phyloP scores from a whole-genome alignment of 1,140 invertebrate species.

The Pristionchus pacificus region DNA sequence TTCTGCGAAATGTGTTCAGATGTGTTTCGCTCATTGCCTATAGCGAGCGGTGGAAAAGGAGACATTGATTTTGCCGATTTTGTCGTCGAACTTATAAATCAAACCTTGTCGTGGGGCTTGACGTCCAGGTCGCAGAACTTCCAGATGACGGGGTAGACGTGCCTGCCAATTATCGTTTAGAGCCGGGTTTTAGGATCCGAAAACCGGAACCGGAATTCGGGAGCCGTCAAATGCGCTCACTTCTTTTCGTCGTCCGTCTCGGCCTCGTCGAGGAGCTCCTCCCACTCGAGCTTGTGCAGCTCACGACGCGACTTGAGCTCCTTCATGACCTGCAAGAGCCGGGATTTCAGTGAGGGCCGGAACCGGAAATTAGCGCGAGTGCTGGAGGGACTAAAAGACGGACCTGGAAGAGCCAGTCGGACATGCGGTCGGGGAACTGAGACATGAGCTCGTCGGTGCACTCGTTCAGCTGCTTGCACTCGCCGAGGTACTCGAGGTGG shows the following conservation, averaged over 20 bases:
- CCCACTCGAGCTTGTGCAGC: constrained; percentile 72
- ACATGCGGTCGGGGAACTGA: constrained; percentile 72
- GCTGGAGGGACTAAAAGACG: constrained; percentile 59
- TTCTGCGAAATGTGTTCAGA: too few relatives aligned
- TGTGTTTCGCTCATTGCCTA: too few relatives aligned
- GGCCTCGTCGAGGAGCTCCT: constrained; percentile 66
- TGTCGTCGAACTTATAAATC: too few relatives aligned
- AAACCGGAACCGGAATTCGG: too few relatives aligned
- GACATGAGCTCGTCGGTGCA: constrained; percentile 78
- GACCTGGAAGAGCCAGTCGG: constrained; percentile 92
- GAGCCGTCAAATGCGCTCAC: too few relatives aligned
- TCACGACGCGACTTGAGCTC: constrained; percentile 84
- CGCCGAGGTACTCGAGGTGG: constrained; percentile 82
- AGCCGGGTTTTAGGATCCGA: too few relatives aligned
- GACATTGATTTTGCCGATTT: too few relatives aligned
- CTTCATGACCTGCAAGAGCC: constrained; percentile 60
- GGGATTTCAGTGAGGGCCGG: background rate
- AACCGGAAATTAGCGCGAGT: constrained; percentile 14
- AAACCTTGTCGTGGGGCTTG: constrained; percentile 68
- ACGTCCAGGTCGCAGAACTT: constrained; percentile 92
- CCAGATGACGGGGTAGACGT: constrained; percentile 88
- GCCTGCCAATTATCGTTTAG: too few relatives aligned
- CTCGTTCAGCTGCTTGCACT: constrained; percentile 63
- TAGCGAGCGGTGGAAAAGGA: too few relatives aligned
- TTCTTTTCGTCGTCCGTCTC: constrained; percentile 75